Evolutionary conservation across 2,888 invertebrate genomes (phyloP), one percentile per base, ranked within the genome.

Genomic region (Mimumesa dahlbomi): DNA sequence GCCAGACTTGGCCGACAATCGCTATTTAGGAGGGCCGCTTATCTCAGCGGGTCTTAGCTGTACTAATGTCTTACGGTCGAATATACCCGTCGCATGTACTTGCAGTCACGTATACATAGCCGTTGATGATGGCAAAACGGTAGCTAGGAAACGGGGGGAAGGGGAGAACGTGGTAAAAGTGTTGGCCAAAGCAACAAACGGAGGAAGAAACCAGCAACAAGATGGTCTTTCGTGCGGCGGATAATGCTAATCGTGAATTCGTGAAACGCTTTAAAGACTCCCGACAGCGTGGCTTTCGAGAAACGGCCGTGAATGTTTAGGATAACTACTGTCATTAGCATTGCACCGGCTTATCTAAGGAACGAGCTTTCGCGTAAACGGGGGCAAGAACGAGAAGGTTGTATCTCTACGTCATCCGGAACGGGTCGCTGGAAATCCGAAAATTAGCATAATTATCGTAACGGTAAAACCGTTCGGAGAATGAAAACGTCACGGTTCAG

Each of bases 1-100:
- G 77, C 72, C 77, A 75, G 79, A 79, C 76, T 76, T 77, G 74
- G 69, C 63, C 79, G 73, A 79, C 79, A 79, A 79, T 79, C 68
- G 76, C 79, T 76, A 79, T 79, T 79, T 77, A 75, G 76, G 68
- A 68, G 70, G 67, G 59, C 43, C 58, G 74, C 79, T 79, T 75
- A 73, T 76, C 78, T 67, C 67, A 43, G 57, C 52, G 57, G 68
- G 76, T 67, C 79, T 79, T 78, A 75, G 70, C 58, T 61, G 42
- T 49, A 62, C 62, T 79, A 75, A 79, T 79, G 65, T 67, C 79
- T 67, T 67, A 38, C 54, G 54, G 61, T 25, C 68, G 57, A 63
- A 68, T 56, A 34, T 53, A 62, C 19, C 11, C 21, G 31, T 13
- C n/a, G 25, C 40, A 38, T 57, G 57, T 58, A 56, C 46, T 14